Evolutionary conservation across 2,113 vertebrate genomes (phyloP), one percentile per base, ranked within the genome.

Genomic region (Aspiorhynchus laticeps): DNA sequence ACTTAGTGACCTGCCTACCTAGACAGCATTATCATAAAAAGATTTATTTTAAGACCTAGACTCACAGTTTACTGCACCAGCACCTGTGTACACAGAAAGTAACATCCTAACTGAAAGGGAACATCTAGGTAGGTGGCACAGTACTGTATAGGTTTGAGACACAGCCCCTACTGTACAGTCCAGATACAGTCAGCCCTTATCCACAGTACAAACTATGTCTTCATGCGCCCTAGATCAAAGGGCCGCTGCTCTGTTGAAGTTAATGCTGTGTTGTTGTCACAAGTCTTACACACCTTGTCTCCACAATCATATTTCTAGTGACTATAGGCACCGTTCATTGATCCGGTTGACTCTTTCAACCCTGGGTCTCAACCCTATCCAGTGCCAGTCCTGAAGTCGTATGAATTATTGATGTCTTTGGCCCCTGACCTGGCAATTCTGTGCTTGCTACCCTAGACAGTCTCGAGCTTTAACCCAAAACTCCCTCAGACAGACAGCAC

Each of bases 331-430:
- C 51, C 41, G 31, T 33, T 67, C 59, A 51, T n/a, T 71, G 69
- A 61, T 82, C 46, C 41, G 24, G 26, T 43, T 74, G 71, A 69
- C 61, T 76, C 41, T 67, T 38, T 85, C 15, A 88, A 71, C 33
- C 78, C 81, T 15, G 21, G 28, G 69, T 53, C 43, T 69, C 75
- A 86, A 65, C 90, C 88, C 88, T 86, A 74, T 84, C 79, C 84
- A 81, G 84, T 89, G 71, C 88, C 69, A 87, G 83, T 78, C 87
- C 59, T 81, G 87, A 89, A 88, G 67, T 85, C 90, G 83, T 87
- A 89, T 93, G 11, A 83, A 92, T 91, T 90, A 93, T 93, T 93
- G 17, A 92, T 26, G 24, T 21, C 7, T 33, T 46, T 59, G 56
- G 48, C 56, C 81, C 69, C 74, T 90, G 86, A 89, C 67, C 80